These are phyloP conservation scores for Melanotaenia trifasciata DNA, from an alignment of 2,797 vertebrate species.

Conservation along the genomic window DNA sequence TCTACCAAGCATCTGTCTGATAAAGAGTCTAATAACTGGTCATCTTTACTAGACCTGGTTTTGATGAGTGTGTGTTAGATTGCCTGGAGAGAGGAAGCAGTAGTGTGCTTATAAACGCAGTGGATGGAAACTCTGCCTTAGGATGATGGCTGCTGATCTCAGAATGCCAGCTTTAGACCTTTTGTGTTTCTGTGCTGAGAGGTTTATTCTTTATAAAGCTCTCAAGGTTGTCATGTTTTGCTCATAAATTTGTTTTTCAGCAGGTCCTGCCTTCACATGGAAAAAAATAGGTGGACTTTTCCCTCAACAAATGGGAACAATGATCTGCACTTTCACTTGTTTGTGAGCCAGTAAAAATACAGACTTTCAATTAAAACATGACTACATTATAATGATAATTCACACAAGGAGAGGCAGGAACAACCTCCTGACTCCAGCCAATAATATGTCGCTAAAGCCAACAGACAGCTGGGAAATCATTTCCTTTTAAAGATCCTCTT, in stretches of 20 bases:
- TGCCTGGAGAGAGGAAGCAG: slow-evolving; percentile 60
- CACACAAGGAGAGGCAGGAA: slow-evolving; percentile 10
- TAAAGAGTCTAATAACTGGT: slow-evolving; percentile 69
- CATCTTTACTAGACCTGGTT: slow-evolving; percentile 62
- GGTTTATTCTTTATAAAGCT: slow-evolving; percentile 28
- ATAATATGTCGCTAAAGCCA: slow-evolving; percentile 36
- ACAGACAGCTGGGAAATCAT: slow-evolving; percentile 50
- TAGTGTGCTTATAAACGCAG: slow-evolving; percentile 61
- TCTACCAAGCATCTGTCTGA: slow-evolving; percentile 62
- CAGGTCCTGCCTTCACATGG: slow-evolving; percentile 7
- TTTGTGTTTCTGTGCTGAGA: slow-evolving; percentile 14
- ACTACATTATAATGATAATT: slow-evolving; percentile 23
- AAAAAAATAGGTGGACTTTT: slow-evolving; percentile 28
- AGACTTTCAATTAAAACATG: slow-evolving; percentile 33
- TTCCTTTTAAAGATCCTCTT: slow-evolving; percentile 62
- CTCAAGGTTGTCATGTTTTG: slow-evolving; percentile 51
- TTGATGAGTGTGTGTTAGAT: slow-evolving; percentile 58
- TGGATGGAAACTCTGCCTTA: slow-evolving; percentile 61
- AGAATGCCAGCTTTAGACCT: slow-evolving; percentile 30
- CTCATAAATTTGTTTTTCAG: slow-evolving; percentile 32
- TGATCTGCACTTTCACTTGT: slow-evolving; percentile 17
- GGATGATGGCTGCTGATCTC: slow-evolving; percentile 74
- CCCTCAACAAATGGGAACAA: slow-evolving; percentile 17
- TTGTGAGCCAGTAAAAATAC: slow-evolving; percentile 6
- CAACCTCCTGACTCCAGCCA: slow-evolving; percentile 35